A percentile compares a stretch with the other conserved stretches of the same genome.
Conservation (phyloP, 2,113 vertebrate species). For the chimpanzee (Pan troglodytes) region NHGRI_mPanTro3-v2.1_pri NC_072418.2:8276501-8277000, state of each 20-base stretch:
- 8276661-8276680: neutral
- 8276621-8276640: neutral
- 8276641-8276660: neutral
- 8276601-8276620: neutral
- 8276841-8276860: slow-evolving; percentile 95
- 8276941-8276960: slow-evolving; percentile 96
- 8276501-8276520: no score
- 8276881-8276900: slow-evolving; percentile 98
- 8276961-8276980: slow-evolving; percentile 88
- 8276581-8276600: no score
- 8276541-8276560: no score
- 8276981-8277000: slow-evolving; percentile 49
- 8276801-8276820: neutral
- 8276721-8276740: neutral
- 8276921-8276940: slow-evolving; percentile 99
- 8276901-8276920: slow-evolving; percentile 95
- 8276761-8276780: neutral
- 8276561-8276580: no score
- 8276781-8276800: neutral
- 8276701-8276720: neutral
- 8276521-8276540: no score
- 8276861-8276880: slow-evolving; percentile 98
- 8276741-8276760: neutral
- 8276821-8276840: neutral
- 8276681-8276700: neutral